A percentile compares a stretch with the other conserved stretches of the same genome.
Evolutionary conservation across 2,888 invertebrate species (phyloP).

Genomic region (Ernsta delagoae): DNA sequence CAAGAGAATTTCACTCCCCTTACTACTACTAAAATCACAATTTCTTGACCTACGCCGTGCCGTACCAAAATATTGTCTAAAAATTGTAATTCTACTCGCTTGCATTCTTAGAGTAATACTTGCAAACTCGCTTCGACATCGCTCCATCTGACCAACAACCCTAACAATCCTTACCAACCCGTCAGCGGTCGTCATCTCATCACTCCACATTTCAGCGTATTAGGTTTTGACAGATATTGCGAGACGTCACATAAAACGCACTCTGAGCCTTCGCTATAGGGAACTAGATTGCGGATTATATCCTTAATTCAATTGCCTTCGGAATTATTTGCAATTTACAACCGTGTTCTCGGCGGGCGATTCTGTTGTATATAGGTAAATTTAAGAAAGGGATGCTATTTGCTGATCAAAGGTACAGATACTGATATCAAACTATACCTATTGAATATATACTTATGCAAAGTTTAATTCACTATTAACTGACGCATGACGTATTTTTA

Average conservation of each 20-base stretch:
- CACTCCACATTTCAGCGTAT: slow-evolving; percentile 72
- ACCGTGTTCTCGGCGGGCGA: slow-evolving; percentile 15
- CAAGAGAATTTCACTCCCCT: no score
- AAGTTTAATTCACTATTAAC: no score
- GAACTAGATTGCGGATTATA: slow-evolving; percentile 57
- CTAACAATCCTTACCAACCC: slow-evolving; percentile 45
- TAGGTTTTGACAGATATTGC: slow-evolving; percentile 80
- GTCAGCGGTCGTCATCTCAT: slow-evolving; percentile 61
- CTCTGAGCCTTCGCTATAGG: slow-evolving; percentile 54
- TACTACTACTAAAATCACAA: no score
- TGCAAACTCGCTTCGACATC: not conserved
- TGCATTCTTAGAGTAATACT: no score
- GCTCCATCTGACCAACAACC: slow-evolving; percentile 30
- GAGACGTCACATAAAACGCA: slow-evolving; percentile 72
- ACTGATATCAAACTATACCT: no score
- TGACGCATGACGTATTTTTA: no score
- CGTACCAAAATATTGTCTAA: no score
- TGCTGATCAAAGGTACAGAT: not conserved
- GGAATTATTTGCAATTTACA: slow-evolving; percentile 44
- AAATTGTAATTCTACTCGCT: no score
- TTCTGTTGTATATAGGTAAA: not conserved
- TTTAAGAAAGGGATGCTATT: not conserved
- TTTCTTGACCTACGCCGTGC: no score
- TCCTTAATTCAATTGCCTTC: slow-evolving; percentile 58
- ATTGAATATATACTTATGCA: no score